Evolutionary conservation across 2,888 invertebrate species (phyloP).

Genomic region (Neelides folsomi): DNA sequence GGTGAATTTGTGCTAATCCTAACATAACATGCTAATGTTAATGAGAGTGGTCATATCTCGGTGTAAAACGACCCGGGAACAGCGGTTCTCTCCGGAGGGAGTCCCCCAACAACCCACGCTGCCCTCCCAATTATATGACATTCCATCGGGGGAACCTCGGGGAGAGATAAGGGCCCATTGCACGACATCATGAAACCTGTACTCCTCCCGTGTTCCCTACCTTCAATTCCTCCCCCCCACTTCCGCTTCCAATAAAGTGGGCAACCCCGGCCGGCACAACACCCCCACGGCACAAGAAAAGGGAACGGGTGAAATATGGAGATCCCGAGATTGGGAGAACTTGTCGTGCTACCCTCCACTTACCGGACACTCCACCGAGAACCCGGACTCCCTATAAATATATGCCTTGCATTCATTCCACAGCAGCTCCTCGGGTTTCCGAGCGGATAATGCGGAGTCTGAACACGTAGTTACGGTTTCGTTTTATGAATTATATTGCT

Average conservation of each 20-base stretch:
- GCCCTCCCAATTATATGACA: no score
- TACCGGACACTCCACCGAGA: not conserved
- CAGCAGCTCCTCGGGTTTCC: not conserved
- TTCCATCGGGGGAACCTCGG: no score
- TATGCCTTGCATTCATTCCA: not conserved
- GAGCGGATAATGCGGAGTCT: conserved; percentile 4
- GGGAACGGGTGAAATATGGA: conserved; percentile 3
- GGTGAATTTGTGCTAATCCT: no score
- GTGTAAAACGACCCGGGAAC: no score
- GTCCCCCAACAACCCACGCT: no score
- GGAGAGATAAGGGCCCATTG: not conserved
- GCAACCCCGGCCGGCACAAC: not conserved
- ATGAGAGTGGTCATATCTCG: no score
- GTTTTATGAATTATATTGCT: conserved; percentile 25
- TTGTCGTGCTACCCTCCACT: conserved; percentile 3
- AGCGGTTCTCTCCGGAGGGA: no score
- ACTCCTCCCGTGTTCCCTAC: conserved; percentile 1
- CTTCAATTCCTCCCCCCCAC: not conserved
- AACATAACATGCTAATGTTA: no score
- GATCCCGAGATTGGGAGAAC: not conserved
- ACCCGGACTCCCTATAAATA: not conserved
- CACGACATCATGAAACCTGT: not conserved
- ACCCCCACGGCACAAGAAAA: not conserved
- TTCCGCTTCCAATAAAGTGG: not conserved
- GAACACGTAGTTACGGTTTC: conserved; percentile 17